phyloP scores from a whole-genome alignment of 1,140 invertebrate species.

The Psilanteris sp. region DNA sequence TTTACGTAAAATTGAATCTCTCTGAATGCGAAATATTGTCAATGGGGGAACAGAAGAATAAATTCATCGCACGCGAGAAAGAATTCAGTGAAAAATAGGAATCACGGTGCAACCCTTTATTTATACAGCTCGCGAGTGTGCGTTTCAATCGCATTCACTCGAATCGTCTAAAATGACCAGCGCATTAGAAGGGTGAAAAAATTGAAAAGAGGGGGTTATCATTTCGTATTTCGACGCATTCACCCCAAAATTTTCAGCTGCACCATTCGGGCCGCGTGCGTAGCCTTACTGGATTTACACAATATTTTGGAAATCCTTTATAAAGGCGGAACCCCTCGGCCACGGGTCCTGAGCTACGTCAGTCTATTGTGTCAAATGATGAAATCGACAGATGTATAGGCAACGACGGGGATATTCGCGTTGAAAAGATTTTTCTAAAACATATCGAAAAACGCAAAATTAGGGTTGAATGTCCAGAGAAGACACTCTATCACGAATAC shows the following conservation, averaged over 20 bases:
- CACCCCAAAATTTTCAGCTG: constrained; percentile 79
- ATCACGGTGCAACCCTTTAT: constrained; percentile 77
- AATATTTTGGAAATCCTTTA: constrained; percentile 81
- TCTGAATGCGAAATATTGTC: constrained; percentile 52
- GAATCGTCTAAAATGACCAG: constrained; percentile 62
- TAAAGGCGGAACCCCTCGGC: constrained; percentile 68
- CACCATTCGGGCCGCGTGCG: constrained; percentile 56
- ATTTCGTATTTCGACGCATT: constrained; percentile 70
- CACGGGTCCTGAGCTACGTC: constrained; percentile 63
- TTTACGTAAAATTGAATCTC: constrained; percentile 54
- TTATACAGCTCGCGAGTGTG: constrained; percentile 70
- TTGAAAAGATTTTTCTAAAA: constrained; percentile 73
- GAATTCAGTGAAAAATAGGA: constrained; percentile 59
- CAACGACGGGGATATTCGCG: constrained; percentile 43
- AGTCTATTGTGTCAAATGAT: constrained; percentile 69
- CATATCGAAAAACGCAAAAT: constrained; percentile 73
- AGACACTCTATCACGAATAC: constrained; percentile 52
- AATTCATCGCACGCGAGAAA: constrained; percentile 39
- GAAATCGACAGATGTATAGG: constrained; percentile 76
- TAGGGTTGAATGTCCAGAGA: constrained; percentile 70
- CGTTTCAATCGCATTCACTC: constrained; percentile 51
- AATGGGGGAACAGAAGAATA: constrained; percentile 53
- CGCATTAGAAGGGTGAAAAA: constrained; percentile 56
- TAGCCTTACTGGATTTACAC: constrained; percentile 76
- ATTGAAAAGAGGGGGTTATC: constrained; percentile 11